Evolutionary conservation across 2,797 vertebrate genomes (phyloP), one percentile per base, ranked within the genome.

Genomic region (Nyctibius grandis): DNA sequence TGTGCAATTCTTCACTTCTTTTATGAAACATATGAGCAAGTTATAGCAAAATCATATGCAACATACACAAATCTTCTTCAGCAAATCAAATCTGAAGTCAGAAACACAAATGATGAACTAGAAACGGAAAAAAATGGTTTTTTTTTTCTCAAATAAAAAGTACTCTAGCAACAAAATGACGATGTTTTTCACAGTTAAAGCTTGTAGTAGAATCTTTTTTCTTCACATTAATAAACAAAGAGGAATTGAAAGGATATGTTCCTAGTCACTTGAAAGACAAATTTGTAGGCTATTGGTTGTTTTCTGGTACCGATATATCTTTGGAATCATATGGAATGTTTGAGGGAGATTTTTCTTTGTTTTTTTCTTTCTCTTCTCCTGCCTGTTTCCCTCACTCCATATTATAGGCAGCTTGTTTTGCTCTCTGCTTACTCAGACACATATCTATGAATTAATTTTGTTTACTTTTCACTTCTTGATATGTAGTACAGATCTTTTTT

Each of bases 1-100:
- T 85, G 10, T 75, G 75, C 74, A 95, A 88, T 91, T 90, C 63
- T 85, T 85, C 65, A 63, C 16, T 87, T 77, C 57, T 94, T 93
- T 95, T 88, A 88, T 81, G 50, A 91, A 91, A 21, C 6, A 1
- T 45, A 83, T 82, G 45, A 84, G n/a, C 34, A 88, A 83, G 22
- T 33, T 68, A 54, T 21, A 79, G 64, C 11, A 89, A 85, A 94
- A 91, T 87, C 29, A n/a, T 45, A 72, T 40, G 14, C 15, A 93
- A 68, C 33, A 69, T 44, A 60, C 28, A 80, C 28, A 89, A 77
- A 93, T 88, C 74, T 85, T 73, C 45, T 82, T 76, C 54, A 68
- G 18, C 19, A 92, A 94, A 78, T 64, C 33, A 64, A 73, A 77
- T 78, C 60, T 84, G 50, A 93, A 89, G 34, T 51, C 51, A 93